A percentile compares a stretch with the other conserved stretches of the same genome.
Evolutionary conservation across 2,797 vertebrate species (phyloP).

Genomic region (Tangara arthus): DNA sequence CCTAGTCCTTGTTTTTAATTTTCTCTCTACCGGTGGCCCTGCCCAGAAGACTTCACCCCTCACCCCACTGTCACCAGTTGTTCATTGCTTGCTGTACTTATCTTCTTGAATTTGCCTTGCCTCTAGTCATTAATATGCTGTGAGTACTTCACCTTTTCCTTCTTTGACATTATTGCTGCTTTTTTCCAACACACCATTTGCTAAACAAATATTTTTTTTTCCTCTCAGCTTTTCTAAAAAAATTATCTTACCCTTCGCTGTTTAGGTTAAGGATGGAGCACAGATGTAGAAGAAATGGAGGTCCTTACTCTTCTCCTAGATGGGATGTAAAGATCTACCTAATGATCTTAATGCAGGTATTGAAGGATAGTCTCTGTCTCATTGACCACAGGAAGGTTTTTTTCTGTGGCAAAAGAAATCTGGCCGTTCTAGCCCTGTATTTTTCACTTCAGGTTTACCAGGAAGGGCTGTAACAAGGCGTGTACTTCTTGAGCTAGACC

Average conservation of each 20-base stretch:
- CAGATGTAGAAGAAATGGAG: background rate
- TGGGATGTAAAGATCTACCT: background rate
- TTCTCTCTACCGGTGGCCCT: background rate
- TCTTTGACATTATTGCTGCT: background rate
- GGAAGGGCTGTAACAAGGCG: background rate
- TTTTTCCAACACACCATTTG: background rate
- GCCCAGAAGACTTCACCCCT: background rate
- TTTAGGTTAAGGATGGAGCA: background rate
- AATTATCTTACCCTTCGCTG: background rate
- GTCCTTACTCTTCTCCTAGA: background rate
- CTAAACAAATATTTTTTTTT: background rate
- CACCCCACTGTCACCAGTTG: constrained; percentile 7
- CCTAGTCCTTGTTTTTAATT: background rate
- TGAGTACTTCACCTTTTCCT: background rate
- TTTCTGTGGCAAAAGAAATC: background rate
- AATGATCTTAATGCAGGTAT: background rate
- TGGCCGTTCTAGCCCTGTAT: background rate
- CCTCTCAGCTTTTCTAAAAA: background rate
- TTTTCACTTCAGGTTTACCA: background rate
- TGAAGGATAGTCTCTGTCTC: background rate
- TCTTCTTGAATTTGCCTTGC: background rate
- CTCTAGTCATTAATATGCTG: background rate
- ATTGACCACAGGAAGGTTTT: fast-evolving
- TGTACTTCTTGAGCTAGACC: background rate
- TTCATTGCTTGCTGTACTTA: background rate